A percentile compares a stretch with the other conserved stretches of the same genome.
Conservation (phyloP, 2,888 invertebrate genomes). For the Oxyteleia sp. region DNA sequence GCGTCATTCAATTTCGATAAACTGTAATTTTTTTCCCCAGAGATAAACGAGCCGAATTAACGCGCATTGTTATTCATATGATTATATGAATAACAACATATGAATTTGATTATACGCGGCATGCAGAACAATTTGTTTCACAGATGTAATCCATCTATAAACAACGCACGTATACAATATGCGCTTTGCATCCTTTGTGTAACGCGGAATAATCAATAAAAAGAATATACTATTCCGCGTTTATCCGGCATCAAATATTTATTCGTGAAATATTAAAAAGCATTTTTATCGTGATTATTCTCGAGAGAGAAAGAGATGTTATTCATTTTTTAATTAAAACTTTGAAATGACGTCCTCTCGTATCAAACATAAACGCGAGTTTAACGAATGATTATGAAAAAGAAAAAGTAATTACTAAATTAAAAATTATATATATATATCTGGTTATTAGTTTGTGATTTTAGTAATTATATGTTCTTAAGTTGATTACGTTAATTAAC, state of each 20-base stretch:
- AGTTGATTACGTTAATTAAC: no score
- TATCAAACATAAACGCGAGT: neutral
- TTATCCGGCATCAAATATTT: conserved; percentile 51
- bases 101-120: conserved; percentile 42
- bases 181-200: conserved; percentile 49
- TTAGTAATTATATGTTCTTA: no score
- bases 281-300: conserved; percentile 34
- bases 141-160: conserved; percentile 51
- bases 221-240: conserved; percentile 40
- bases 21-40: neutral
- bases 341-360: neutral
- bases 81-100: conserved; percentile 38
- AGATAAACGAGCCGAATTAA: no score
- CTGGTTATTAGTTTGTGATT: no score
- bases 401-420: neutral
- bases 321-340: conserved; percentile 8
- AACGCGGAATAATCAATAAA: conserved; percentile 57
- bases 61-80: conserved; percentile 27
- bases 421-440: no score
- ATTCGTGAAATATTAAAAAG: conserved; percentile 38
- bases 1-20: conserved; percentile 9
- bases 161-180: conserved; percentile 49
- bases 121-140: conserved; percentile 50
- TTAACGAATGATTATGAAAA: neutral
- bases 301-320: conserved; percentile 1